phyloP scores from a whole-genome alignment of 2,113 vertebrate species.

The Cathartes aura region DNA sequence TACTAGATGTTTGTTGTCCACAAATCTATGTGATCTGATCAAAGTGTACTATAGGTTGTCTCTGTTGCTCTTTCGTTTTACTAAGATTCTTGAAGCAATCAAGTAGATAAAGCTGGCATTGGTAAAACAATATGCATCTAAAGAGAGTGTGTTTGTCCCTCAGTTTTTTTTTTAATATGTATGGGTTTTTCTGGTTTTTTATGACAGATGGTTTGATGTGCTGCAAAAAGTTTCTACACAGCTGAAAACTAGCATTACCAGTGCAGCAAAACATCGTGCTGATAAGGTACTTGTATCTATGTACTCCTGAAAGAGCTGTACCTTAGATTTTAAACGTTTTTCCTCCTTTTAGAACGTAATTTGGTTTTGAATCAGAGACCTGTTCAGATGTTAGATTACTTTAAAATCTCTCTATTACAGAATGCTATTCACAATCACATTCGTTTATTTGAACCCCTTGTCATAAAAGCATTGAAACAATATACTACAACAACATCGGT shows the following conservation, averaged over 20 bases:
- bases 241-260: conserved; percentile 87
- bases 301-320: not conserved
- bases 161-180: not conserved
- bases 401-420: conserved; percentile 74
- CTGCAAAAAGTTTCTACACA: conserved; percentile 95
- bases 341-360: not conserved
- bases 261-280: conserved; percentile 87
- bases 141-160: not conserved
- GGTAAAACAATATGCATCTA: not conserved
- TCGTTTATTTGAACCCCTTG: conserved; percentile 95
- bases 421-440: conserved; percentile 97
- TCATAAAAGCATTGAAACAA: conserved; percentile 97
- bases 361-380: not conserved
- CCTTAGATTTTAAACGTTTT: not conserved
- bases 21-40: not conserved
- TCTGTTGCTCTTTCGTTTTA: not conserved
- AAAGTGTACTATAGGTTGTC: not conserved
- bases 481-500: conserved; percentile 97
- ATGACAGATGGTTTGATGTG: conserved; percentile 95
- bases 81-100: not conserved
- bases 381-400: conserved; percentile 31
- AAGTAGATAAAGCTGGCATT: not conserved
- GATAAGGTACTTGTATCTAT: conserved; percentile 86
- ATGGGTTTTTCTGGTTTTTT: not conserved
- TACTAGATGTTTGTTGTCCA: not conserved